These are phyloP conservation scores for Rhinatrema bivittatum DNA, from an alignment of 2,797 vertebrate species.

Conservation along the genomic window DNA sequence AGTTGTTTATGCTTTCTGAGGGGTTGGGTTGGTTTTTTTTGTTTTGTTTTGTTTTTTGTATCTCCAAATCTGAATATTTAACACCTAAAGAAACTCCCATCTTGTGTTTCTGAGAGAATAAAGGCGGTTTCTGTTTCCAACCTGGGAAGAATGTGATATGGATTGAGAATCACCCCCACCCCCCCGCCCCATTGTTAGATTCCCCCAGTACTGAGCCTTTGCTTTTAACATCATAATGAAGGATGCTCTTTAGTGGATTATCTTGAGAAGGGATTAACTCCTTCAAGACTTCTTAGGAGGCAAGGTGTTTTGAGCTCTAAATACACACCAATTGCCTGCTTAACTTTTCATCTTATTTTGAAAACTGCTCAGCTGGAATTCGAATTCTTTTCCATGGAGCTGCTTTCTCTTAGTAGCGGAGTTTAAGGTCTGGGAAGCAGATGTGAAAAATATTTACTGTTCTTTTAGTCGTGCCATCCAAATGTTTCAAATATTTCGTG, in stretches of 20 bases:
- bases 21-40: slow-evolving; percentile 19
- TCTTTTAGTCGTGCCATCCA: slow-evolving; percentile 52
- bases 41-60: slow-evolving; percentile 10
- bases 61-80: slow-evolving; percentile 55
- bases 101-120: slow-evolving; percentile 56
- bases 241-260: slow-evolving; percentile 81
- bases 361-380: slow-evolving; percentile 78
- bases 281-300: slow-evolving; percentile 76
- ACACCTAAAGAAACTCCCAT: slow-evolving; percentile 45
- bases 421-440: slow-evolving; percentile 56
- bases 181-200: slow-evolving; percentile 65
- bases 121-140: slow-evolving; percentile 74
- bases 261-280: slow-evolving; percentile 80
- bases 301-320: slow-evolving; percentile 78
- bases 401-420: slow-evolving; percentile 69
- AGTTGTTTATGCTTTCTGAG: too few relatives aligned
- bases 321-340: slow-evolving; percentile 78
- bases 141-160: slow-evolving; percentile 70
- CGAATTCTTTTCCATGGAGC: slow-evolving; percentile 73
- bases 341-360: slow-evolving; percentile 78
- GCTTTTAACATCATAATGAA: slow-evolving; percentile 85
- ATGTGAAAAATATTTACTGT: slow-evolving; percentile 62
- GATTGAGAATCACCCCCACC: slow-evolving; percentile 65
- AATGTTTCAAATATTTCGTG: slow-evolving; percentile 47
- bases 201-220: slow-evolving; percentile 65